phyloP scores from a whole-genome alignment of 2,113 vertebrate genomes.

The Micronisus gabar region DNA sequence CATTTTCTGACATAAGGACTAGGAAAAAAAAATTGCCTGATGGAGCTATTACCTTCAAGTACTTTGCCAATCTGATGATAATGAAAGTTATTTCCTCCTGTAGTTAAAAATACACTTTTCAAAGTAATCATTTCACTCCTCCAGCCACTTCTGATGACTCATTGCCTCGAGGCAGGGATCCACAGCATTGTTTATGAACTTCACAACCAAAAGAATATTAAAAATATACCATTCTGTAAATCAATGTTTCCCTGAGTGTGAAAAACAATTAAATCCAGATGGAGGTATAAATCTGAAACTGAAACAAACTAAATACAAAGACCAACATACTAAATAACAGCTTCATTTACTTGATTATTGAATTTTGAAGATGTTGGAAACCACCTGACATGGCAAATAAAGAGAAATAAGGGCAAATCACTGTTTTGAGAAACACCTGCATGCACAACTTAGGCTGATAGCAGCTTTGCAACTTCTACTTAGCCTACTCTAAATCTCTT shows the following conservation, averaged over 20 bases:
- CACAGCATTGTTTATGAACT: background rate
- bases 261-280: background rate
- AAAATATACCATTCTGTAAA: constrained; percentile 1
- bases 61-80: constrained; percentile 58
- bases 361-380: background rate
- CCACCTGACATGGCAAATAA: background rate
- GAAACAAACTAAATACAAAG: background rate
- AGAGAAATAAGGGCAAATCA: background rate
- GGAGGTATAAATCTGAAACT: background rate
- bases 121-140: constrained; percentile 49
- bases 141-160: constrained; percentile 46
- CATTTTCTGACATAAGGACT: constrained; percentile 2
- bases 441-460: background rate
- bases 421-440: background rate
- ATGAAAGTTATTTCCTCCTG: constrained; percentile 65
- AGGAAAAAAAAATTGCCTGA: constrained; percentile 26
- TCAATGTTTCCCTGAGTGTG: background rate
- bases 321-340: background rate
- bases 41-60: constrained; percentile 55
- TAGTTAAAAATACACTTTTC: constrained; percentile 63
- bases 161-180: background rate
- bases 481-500: background rate
- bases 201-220: background rate
- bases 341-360: background rate
- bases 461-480: background rate